These are phyloP conservation scores for Montipora capricornis DNA, from an alignment of 64 coral and sea anemone species.

Conservation along the genomic window DNA sequence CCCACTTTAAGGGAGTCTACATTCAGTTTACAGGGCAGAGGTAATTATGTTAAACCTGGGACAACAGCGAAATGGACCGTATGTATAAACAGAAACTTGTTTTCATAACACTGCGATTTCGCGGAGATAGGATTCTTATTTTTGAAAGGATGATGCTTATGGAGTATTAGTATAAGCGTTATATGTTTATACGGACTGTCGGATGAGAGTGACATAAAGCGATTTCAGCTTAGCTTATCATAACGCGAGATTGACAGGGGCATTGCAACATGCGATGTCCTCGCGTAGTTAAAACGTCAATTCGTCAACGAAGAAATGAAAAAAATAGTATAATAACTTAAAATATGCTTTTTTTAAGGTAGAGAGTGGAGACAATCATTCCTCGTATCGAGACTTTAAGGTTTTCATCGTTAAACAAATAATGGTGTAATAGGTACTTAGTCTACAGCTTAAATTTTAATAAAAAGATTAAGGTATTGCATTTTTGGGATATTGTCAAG, in stretches of 20 bases:
- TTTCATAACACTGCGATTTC: slow-evolving; percentile 26
- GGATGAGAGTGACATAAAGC: slow-evolving; percentile 55
- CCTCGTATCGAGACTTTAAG: not conserved
- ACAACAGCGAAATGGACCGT: not conserved
- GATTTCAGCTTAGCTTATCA: slow-evolving; percentile 50
- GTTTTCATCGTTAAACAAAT: slow-evolving; percentile 48
- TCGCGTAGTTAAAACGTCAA: not conserved
- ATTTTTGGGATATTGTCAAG: slow-evolving; percentile 78
- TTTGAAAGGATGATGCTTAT: slow-evolving; percentile 57
- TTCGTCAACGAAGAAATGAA: not conserved
- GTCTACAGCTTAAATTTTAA: slow-evolving; percentile 77
- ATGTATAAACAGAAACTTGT: not conserved
- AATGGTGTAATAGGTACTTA: slow-evolving; percentile 75
- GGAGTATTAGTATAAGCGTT: slow-evolving; percentile 54
- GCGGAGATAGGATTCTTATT: slow-evolving; percentile 7
- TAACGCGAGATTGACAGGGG: slow-evolving; percentile 42
- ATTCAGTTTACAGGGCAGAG: not conserved
- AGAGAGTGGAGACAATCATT: not conserved
- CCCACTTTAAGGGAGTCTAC: not conserved
- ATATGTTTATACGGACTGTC: slow-evolving; percentile 60
- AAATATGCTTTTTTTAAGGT: slow-evolving; percentile 14
- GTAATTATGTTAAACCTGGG: not conserved
- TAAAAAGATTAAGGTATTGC: slow-evolving; percentile 78
- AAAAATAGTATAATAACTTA: not conserved
- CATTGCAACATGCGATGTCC: slow-evolving; percentile 22